A percentile compares a stretch with the other conserved stretches of the same genome.
phyloP scores from a whole-genome alignment of 2,113 vertebrate genomes.

The Zonotrichia leucophrys region DNA sequence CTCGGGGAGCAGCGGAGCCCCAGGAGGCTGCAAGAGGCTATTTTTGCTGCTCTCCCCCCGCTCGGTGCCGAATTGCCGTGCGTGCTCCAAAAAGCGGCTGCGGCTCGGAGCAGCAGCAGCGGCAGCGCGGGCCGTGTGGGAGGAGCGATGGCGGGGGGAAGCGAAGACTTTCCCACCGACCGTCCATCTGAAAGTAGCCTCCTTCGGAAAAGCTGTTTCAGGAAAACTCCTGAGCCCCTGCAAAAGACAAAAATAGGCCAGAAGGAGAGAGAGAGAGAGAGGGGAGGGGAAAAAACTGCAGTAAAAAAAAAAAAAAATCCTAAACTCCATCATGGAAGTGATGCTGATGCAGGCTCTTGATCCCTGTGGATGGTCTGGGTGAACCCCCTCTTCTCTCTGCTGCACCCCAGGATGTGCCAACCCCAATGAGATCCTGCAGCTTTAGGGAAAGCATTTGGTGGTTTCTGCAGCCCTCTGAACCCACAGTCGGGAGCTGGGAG shows the following conservation, averaged over 20 bases:
- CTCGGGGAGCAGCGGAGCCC: not conserved
- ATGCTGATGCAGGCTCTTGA: not conserved
- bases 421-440: not conserved
- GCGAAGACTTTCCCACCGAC: constrained; percentile 65
- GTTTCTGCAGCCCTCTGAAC: not conserved
- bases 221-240: constrained; percentile 69
- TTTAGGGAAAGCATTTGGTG: not conserved
- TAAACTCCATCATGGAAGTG: not conserved
- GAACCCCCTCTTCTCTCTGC: not conserved
- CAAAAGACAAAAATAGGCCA: constrained; percentile 69
- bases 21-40: constrained; percentile 28
- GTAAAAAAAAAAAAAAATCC: not conserved
- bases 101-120: constrained; percentile 48
- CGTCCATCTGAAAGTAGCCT: constrained; percentile 71
- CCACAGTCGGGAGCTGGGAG: not conserved
- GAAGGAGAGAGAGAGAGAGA: not conserved
- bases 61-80: constrained; percentile 14
- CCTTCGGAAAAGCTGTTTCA: constrained; percentile 71
- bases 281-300: constrained; percentile 17
- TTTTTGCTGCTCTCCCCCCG: constrained; percentile 39
- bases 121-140: constrained; percentile 43
- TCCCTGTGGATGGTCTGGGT: not conserved
- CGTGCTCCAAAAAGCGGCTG: constrained; percentile 59
- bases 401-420: not conserved
- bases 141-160: constrained; percentile 58